Base-by-base conservation (phyloP, 2,888 invertebrate species). In the Cistogaster globosa region DNA sequence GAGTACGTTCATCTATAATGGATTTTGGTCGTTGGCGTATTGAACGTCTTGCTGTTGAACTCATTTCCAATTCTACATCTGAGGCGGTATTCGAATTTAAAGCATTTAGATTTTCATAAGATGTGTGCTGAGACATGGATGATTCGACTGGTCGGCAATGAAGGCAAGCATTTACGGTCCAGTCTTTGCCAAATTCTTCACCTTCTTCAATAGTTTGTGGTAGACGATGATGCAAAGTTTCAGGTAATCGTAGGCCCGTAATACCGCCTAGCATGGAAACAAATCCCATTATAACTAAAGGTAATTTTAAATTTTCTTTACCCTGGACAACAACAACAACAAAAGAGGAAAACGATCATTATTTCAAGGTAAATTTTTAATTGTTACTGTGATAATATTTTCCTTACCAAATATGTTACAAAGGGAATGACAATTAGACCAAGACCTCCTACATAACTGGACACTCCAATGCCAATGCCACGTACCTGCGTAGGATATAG, bases 351-450 rank as follows among this genome's bases (percentile, higher is more conserved):
- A 32, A 32, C 6, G 32, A 8, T 5, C 2, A 32, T 5, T 7
- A 32, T 7, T 32, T 32, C 6, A 5, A 32, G 6, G 8, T 5
- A 32, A 32, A 8, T 32, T 32, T 3, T 32, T 32, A 32, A 32
- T 32, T 32, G 32, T 5, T 26, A 26, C 1, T 26, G n/a, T n/a
- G n/a, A n/a, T n/a, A n/a, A n/a, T 26, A 2, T 26, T 26, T 26
- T 26, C 55, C 94, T 94, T 94, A 97, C 97, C 94, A 98, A 94
- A 92, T 97, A 97, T 74, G 97, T 97, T 85, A 98, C 95, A 92
- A 97, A 97, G 14, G 98, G 98, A 91, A 98, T 98, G 76, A 97
- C 95, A 86, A 97, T 96, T 62, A 98, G 94, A 53, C 98, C 98
- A 86, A 97, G 93, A 72, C 98, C 98, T 71, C 97, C 97, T 87